phyloP scores from a whole-genome alignment of 2,888 invertebrate species.

The Malthinus flaveolus region DNA sequence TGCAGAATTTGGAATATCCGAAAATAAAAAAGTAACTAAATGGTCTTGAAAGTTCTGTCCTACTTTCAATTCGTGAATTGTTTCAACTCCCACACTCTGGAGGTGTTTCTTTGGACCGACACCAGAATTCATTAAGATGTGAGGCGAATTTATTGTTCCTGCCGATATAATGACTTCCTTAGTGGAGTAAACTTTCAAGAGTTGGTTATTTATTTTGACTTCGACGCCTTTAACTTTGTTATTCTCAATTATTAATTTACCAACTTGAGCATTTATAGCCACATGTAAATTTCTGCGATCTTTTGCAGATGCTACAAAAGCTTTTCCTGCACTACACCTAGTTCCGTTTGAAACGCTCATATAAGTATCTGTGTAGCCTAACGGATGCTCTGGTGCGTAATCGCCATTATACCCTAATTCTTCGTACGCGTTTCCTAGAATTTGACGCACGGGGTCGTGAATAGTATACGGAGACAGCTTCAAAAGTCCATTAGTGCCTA shows the following conservation, averaged over 20 bases:
- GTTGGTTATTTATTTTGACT: constrained; percentile 41
- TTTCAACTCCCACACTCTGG: constrained; percentile 44
- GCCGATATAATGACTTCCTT: constrained; percentile 84
- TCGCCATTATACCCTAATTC: constrained; percentile 52
- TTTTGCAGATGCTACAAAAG: constrained; percentile 68
- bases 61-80: constrained; percentile 53
- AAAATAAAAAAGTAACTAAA: constrained; percentile 2
- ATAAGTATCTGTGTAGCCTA: constrained; percentile 41
- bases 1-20: neutral
- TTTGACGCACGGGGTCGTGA: constrained; percentile 42
- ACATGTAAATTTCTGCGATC: constrained; percentile 62
- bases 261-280: constrained; percentile 60
- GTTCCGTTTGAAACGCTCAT: constrained; percentile 62
- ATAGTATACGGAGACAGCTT: constrained; percentile 50
- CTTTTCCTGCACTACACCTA: constrained; percentile 82
- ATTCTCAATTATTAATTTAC: constrained; percentile 50
- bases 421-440: constrained; percentile 53
- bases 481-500: constrained; percentile 56
- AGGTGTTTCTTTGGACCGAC: constrained; percentile 54
- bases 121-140: constrained; percentile 73
- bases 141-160: constrained; percentile 90
- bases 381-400: constrained; percentile 34
- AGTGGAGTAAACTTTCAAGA: constrained; percentile 57
- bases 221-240: constrained; percentile 52
- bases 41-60: constrained; percentile 56